Conservation (phyloP, 1,140 invertebrate genomes). For the Drosophila rhopaloa region DNA sequence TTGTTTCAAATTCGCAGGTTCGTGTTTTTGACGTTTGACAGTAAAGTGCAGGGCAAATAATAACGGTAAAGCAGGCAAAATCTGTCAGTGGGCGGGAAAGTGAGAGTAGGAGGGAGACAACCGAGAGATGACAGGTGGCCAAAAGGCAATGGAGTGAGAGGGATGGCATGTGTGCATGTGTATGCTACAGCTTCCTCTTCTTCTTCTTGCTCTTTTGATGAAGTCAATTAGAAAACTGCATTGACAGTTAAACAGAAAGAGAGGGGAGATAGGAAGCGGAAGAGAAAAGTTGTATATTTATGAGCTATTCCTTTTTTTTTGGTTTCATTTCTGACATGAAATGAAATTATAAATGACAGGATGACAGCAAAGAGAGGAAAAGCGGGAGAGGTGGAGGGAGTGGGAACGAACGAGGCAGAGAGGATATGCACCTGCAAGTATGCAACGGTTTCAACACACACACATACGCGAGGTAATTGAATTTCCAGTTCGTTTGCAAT, state of each 20-base stretch:
- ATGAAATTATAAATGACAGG: conserved; percentile 58
- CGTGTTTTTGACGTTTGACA: conserved; percentile 31
- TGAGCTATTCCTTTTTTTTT: background rate
- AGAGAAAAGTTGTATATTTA: conserved; percentile 14
- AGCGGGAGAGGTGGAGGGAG: conserved; percentile 4
- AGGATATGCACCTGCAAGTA: conserved; percentile 38
- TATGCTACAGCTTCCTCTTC: conserved; percentile 4
- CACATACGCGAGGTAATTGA: conserved; percentile 34
- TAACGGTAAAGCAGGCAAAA: conserved; percentile 26
- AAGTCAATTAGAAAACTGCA: conserved; percentile 61
- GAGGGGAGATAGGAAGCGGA: background rate
- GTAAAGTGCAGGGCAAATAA: conserved; percentile 34
- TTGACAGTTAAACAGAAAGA: conserved; percentile 25
- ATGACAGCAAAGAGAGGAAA: conserved; percentile 13
- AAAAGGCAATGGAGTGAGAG: conserved; percentile 17
- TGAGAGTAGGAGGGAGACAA: background rate
- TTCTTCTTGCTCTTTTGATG: conserved; percentile 18
- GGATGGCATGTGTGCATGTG: conserved; percentile 11
- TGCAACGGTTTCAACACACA: conserved; percentile 30
- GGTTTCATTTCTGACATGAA: background rate
- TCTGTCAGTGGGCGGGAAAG: conserved; percentile 3
- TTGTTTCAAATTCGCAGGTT: conserved; percentile 9
- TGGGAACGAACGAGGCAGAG: background rate
- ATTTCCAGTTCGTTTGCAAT: conserved; percentile 22
- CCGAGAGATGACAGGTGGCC: conserved; percentile 39